phyloP scores from a whole-genome alignment of 2,113 vertebrate species.

The Excalfactoria chinensis region DNA sequence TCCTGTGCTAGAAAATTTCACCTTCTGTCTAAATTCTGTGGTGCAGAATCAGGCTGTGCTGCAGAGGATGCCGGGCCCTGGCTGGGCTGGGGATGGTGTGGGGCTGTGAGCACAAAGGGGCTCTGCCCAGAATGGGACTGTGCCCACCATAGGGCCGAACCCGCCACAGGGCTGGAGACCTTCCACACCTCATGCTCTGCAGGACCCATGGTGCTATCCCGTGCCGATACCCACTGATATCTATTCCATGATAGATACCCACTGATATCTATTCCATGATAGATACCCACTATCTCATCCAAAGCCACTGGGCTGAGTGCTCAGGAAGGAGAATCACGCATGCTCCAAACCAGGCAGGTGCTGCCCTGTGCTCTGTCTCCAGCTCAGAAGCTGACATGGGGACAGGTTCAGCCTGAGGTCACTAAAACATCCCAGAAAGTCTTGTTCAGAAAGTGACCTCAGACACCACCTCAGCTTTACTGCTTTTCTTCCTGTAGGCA shows the following conservation, averaged over 20 bases:
- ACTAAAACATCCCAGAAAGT: background rate
- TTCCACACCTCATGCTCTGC: background rate
- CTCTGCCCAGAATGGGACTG: background rate
- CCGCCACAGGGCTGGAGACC: background rate
- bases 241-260: background rate
- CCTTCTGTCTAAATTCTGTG: background rate
- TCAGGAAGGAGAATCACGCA: background rate
- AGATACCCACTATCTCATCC: background rate
- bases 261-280: no score
- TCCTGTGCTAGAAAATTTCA: background rate
- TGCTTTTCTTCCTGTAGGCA: background rate
- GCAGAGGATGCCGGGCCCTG: fast-evolving
- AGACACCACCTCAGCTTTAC: background rate
- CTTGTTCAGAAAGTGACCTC: background rate
- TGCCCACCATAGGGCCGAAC: background rate
- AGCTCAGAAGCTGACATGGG: background rate
- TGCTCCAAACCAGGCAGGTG: background rate
- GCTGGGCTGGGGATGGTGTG: background rate
- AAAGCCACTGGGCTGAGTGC: background rate
- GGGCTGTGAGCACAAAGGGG: background rate
- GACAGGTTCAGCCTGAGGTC: background rate
- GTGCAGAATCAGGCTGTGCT: background rate
- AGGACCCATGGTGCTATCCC: background rate
- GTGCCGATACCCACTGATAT: no score
- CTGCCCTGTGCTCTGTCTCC: no score